phyloP scores from a whole-genome alignment of 2,888 invertebrate species.

The Tortricodes alternella region DNA sequence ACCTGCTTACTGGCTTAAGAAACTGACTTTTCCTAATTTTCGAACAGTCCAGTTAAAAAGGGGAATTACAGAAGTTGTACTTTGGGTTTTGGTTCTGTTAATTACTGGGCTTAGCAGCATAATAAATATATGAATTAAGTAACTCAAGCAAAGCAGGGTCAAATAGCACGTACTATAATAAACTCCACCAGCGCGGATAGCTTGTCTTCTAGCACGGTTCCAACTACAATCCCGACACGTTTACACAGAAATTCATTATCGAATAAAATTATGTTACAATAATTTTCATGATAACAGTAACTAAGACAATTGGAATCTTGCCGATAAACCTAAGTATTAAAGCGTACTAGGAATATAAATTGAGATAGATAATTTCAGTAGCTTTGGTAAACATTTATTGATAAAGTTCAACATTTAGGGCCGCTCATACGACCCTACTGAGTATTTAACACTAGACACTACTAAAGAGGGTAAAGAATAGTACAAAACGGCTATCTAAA shows the following conservation, averaged over 20 bases:
- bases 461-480: conserved; percentile 24
- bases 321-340: conserved; percentile 79
- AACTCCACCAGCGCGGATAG: conserved; percentile 21
- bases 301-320: conserved; percentile 77
- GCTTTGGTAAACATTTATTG: conserved; percentile 75
- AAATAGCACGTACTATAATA: neutral
- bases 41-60: too few relatives aligned
- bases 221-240: conserved; percentile 71
- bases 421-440: conserved; percentile 43
- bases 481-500: conserved; percentile 25
- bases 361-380: conserved; percentile 81
- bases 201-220: conserved; percentile 69
- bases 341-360: conserved; percentile 81
- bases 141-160: too few relatives aligned
- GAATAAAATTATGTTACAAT: conserved; percentile 62
- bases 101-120: too few relatives aligned
- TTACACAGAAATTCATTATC: conserved; percentile 51
- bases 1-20: too few relatives aligned
- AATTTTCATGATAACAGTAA: conserved; percentile 67
- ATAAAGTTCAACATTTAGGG: conserved; percentile 44
- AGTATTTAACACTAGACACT: conserved; percentile 41
- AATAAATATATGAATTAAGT: too few relatives aligned
- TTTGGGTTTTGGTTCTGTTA: too few relatives aligned
- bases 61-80: too few relatives aligned
- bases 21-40: too few relatives aligned